These are phyloP conservation scores for Cetonia aurata DNA, from an alignment of 2,888 invertebrate species.

Conservation along the genomic window DNA sequence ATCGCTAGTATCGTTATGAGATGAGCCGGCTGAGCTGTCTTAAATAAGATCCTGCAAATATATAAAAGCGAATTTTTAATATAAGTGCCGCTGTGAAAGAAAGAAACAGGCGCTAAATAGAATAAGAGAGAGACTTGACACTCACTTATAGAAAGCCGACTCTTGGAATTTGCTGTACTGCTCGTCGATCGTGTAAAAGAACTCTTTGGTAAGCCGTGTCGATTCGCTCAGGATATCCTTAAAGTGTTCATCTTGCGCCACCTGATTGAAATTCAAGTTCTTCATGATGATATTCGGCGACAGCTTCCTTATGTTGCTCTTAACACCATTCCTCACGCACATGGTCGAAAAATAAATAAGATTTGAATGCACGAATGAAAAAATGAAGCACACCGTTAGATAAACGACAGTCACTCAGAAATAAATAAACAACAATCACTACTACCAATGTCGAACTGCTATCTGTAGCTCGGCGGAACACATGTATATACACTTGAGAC, in stretches of 20 bases:
- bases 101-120: too few species aligned
- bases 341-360: constrained; percentile 3
- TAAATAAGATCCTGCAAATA: constrained; percentile 76
- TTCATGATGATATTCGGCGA: constrained; percentile 33
- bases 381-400: constrained; percentile 7
- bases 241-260: constrained; percentile 31
- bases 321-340: constrained; percentile 29
- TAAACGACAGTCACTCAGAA: background rate
- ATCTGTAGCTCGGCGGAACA: background rate
- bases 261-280: constrained; percentile 14
- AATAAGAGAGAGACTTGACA: constrained; percentile 12
- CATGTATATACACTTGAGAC: constrained; percentile 20
- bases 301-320: constrained; percentile 23
- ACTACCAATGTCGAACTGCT: constrained; percentile 13
- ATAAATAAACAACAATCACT: background rate
- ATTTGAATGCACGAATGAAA: background rate
- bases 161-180: constrained; percentile 54
- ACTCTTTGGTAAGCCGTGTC: constrained; percentile 59
- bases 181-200: constrained; percentile 54
- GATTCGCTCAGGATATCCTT: constrained; percentile 58
- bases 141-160: constrained; percentile 60
- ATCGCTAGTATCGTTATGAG: constrained; percentile 77
- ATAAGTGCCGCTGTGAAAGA: background rate
- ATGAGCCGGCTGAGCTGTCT: constrained; percentile 84
- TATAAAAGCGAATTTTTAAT: constrained; percentile 47